Evolutionary conservation across 2,113 vertebrate species (phyloP).

Genomic region (Platysteira castanea): DNA sequence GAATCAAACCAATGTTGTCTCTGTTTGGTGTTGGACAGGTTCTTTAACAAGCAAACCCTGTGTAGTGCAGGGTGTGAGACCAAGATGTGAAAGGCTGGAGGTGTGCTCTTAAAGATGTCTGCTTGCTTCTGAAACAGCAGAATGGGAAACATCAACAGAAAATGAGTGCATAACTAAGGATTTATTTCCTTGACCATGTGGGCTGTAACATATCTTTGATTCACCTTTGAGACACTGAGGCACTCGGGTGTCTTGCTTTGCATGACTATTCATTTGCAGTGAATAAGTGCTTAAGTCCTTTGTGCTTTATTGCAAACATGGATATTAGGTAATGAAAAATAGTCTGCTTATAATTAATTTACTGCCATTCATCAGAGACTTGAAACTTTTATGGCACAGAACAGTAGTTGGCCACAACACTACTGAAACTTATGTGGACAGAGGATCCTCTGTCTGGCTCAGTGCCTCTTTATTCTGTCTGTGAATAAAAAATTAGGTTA

Average conservation of each 20-base stretch:
- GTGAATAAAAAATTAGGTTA: neutral
- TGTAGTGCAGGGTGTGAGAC: neutral
- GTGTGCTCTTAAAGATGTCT: neutral
- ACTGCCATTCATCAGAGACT: neutral
- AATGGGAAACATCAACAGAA: neutral
- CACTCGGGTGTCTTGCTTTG: neutral
- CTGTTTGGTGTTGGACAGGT: rapidly evolving
- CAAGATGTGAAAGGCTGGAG: neutral
- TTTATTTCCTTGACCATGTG: neutral
- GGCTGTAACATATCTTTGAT: neutral
- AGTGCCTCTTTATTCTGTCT: neutral
- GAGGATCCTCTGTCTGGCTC: neutral
- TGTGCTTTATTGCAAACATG: neutral
- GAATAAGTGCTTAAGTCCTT: neutral
- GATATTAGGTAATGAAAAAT: neutral
- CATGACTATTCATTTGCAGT: neutral
- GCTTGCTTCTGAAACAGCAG: neutral
- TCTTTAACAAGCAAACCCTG: neutral
- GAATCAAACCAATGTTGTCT: neutral
- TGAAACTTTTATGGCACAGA: neutral
- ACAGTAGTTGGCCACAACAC: neutral
- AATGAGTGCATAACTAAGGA: neutral
- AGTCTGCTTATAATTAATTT: neutral
- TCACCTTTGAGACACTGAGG: neutral
- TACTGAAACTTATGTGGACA: neutral